Conservation (phyloP, 2,113 vertebrate species). For the Pitta sordida region DNA sequence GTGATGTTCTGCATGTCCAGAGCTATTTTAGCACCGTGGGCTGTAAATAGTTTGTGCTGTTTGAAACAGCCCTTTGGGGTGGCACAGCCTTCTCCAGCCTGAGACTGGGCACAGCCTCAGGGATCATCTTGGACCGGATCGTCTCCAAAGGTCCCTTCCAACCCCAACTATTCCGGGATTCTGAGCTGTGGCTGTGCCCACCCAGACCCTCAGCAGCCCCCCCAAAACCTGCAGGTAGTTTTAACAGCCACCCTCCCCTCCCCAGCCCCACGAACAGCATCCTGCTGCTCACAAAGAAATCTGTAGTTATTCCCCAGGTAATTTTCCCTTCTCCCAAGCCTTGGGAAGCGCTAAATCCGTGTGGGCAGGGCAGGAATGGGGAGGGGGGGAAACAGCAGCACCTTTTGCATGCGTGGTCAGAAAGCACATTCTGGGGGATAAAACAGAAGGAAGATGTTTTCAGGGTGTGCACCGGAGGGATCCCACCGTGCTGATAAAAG, state of each 20-base stretch:
- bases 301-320: not conserved
- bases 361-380: accelerated
- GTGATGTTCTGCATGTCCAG: not conserved
- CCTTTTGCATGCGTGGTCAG: not conserved
- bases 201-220: not conserved
- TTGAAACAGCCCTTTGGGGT: not conserved
- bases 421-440: not conserved
- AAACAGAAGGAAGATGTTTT: not conserved
- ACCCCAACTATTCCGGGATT: not conserved
- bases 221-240: not conserved
- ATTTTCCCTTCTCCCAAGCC: not conserved
- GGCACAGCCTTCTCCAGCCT: not conserved
- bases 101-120: no score
- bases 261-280: not conserved
- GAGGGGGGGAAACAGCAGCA: not conserved
- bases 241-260: not conserved
- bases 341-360: not conserved
- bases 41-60: not conserved
- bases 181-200: not conserved
- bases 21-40: not conserved
- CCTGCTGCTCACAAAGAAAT: not conserved
- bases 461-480: not conserved
- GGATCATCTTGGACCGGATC: no score
- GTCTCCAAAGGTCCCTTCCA: not conserved
- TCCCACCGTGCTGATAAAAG: not conserved